Evolutionary conservation across 1,140 invertebrate species (phyloP).

Genomic region (Diorhabda carinulata): DNA sequence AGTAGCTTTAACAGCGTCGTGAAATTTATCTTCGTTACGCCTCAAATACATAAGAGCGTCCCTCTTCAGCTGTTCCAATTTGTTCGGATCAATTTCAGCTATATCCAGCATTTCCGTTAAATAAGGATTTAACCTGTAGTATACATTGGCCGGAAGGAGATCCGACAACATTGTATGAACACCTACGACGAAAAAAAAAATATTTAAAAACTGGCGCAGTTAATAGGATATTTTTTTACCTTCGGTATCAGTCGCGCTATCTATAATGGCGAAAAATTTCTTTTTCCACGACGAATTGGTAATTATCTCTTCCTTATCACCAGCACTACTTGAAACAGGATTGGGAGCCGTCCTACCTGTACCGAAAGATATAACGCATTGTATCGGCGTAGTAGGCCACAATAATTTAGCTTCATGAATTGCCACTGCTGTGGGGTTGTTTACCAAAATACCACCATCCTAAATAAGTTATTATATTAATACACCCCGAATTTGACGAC

Average conservation of each 20-base stretch:
- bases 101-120: constrained; percentile 77
- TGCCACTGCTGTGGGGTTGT: constrained; percentile 88
- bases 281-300: constrained; percentile 65
- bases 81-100: constrained; percentile 75
- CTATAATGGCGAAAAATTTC: constrained; percentile 80
- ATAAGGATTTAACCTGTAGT: constrained; percentile 90
- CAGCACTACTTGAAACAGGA: constrained; percentile 38
- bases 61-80: constrained; percentile 58
- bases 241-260: constrained; percentile 89
- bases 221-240: constrained; percentile 48
- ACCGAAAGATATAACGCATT: constrained; percentile 86
- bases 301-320: constrained; percentile 37
- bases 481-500: neutral
- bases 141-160: constrained; percentile 70
- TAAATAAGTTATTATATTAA: constrained; percentile 40
- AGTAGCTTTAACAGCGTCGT: constrained; percentile 53
- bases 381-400: constrained; percentile 76
- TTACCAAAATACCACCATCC: constrained; percentile 84
- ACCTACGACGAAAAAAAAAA: constrained; percentile 51
- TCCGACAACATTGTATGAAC: constrained; percentile 81
- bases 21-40: constrained; percentile 73
- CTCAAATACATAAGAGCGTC: constrained; percentile 74
- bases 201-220: neutral
- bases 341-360: constrained; percentile 64
- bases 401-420: constrained; percentile 83